phyloP scores from a whole-genome alignment of 2,797 vertebrate genomes.

The Philypnodon macrostomus region DNA sequence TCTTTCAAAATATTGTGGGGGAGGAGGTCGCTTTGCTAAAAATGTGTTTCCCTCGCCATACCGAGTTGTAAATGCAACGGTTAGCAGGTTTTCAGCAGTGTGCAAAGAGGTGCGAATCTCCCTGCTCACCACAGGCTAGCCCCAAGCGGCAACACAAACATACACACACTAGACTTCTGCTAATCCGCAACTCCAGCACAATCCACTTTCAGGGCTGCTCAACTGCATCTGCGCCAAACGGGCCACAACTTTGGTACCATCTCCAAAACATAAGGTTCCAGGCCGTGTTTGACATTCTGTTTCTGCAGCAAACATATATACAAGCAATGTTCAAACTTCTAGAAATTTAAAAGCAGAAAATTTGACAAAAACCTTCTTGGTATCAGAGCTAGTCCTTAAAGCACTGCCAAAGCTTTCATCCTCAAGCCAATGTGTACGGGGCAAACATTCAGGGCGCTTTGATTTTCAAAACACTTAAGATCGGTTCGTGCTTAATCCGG shows the following conservation, averaged over 20 bases:
- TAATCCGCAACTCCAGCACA: conserved; percentile 68
- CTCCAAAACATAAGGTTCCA: conserved; percentile 62
- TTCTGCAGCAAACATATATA: conserved; percentile 56
- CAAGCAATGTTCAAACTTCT: conserved; percentile 57
- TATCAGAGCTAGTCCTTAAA: conserved; percentile 60
- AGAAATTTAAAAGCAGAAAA: conserved; percentile 58
- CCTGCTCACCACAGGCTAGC: conserved; percentile 64
- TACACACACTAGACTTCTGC: conserved; percentile 44
- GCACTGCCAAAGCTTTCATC: conserved; percentile 76
- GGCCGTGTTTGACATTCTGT: conserved; percentile 59
- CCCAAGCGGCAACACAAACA: conserved; percentile 60
- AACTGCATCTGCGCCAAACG: conserved; percentile 57
- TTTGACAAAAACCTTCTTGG: conserved; percentile 57
- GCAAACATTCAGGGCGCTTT: conserved; percentile 66
- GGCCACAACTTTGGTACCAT: conserved; percentile 65
- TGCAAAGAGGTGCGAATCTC: conserved; percentile 68
- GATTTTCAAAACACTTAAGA: conserved; percentile 73
- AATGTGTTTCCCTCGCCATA: conserved; percentile 70
- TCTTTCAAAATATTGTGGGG: conserved; percentile 30
- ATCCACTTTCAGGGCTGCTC: conserved; percentile 66
- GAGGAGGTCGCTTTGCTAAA: conserved; percentile 34
- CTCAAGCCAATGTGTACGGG: conserved; percentile 67
- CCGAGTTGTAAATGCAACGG: conserved; percentile 71
- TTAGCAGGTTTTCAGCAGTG: conserved; percentile 71
- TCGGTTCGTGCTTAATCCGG: conserved; percentile 72